Percentiles rank a stretch among this genome's conserved stretches.
phyloP scores from a whole-genome alignment of 2,888 invertebrate genomes.

The Adelognathus sp. region DNA sequence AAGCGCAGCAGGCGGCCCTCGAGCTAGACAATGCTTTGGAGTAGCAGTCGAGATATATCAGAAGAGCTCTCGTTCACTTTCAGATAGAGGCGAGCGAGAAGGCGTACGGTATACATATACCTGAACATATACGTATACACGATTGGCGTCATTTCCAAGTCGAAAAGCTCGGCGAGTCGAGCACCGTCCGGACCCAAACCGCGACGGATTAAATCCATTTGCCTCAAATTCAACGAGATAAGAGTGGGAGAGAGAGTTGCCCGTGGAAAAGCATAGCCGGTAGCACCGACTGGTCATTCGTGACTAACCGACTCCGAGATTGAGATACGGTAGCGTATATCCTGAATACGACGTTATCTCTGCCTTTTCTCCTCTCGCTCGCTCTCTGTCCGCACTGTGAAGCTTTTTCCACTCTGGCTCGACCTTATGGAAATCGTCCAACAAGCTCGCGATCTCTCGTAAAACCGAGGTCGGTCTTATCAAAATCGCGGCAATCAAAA shows the following conservation, averaged over 20 bases:
- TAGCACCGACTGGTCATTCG: slow-evolving; percentile 43
- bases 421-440: slow-evolving; percentile 33
- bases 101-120: slow-evolving; percentile 5
- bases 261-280: slow-evolving; percentile 31
- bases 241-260: no score
- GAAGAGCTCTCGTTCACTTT: not conserved
- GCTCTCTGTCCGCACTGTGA: not conserved
- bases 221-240: slow-evolving; percentile 56
- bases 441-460: slow-evolving; percentile 39
- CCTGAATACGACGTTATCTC: slow-evolving; percentile 38
- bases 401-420: not conserved
- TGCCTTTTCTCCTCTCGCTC: not conserved
- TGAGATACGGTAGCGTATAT: slow-evolving; percentile 48
- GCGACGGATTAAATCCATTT: slow-evolving; percentile 57
- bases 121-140: slow-evolving; percentile 3
- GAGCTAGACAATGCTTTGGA: slow-evolving; percentile 2
- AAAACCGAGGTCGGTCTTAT: slow-evolving; percentile 36
- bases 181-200: slow-evolving; percentile 21
- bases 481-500: no score
- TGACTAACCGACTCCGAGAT: slow-evolving; percentile 50
- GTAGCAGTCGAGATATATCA: not conserved
- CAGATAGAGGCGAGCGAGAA: not conserved
- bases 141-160: slow-evolving; percentile 50
- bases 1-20: not conserved
- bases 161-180: slow-evolving; percentile 6